phyloP scores from a whole-genome alignment of 2,888 invertebrate genomes.

The Drosophila subquinaria region DNA sequence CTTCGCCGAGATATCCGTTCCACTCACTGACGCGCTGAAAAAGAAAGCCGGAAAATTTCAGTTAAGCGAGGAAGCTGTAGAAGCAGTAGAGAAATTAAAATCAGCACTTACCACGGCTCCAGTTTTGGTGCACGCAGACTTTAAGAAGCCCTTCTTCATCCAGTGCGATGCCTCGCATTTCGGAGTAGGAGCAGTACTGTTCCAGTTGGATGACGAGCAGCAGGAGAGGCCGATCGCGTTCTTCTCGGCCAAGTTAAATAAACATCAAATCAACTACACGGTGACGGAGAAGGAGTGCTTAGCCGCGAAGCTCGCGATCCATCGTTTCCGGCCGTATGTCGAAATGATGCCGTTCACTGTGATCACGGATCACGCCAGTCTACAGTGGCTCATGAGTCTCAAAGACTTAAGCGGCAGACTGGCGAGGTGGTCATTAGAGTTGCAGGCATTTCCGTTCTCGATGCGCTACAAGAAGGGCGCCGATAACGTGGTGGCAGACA shows the following conservation, averaged over 20 bases:
- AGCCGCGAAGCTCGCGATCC: conserved; percentile 1
- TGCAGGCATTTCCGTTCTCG: conserved; percentile 3
- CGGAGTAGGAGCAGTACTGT: neutral
- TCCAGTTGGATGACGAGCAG: neutral
- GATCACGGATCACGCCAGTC: conserved; percentile 1
- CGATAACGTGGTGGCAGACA: too few relatives aligned
- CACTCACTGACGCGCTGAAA: neutral
- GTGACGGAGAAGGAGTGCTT: conserved; percentile 15
- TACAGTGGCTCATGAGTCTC: conserved; percentile 15
- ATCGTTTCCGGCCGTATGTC: neutral
- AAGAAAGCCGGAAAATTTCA: neutral
- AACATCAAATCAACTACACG: neutral
- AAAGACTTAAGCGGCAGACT: neutral
- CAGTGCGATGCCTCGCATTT: conserved; percentile 5
- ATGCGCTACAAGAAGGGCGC: too few relatives aligned
- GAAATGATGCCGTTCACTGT: neutral
- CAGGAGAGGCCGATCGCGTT: conserved; percentile 8
- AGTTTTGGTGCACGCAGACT: conserved; percentile 3
- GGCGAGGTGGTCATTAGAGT: neutral
- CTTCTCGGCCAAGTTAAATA: conserved; percentile 11
- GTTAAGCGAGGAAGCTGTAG: neutral
- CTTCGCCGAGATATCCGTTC: neutral
- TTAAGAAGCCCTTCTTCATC: neutral
- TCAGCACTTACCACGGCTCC: conserved; percentile 12
- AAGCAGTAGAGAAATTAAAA: neutral